These are phyloP conservation scores for Pungitius pungitius DNA, from an alignment of 2,113 vertebrate species.

Conservation along the genomic window DNA sequence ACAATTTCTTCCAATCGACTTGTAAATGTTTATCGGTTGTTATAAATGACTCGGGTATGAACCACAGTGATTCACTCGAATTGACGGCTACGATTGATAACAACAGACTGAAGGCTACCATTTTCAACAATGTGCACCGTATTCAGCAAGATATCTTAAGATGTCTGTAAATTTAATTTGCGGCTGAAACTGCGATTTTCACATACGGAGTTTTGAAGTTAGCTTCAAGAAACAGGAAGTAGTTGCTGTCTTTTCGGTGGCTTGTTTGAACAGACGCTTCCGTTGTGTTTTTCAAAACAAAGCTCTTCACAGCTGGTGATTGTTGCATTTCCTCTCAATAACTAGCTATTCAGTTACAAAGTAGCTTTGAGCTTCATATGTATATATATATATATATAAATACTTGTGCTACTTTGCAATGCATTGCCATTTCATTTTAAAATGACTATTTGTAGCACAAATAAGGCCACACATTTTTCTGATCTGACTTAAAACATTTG, in stretches of 20 bases:
- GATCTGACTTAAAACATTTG: neutral
- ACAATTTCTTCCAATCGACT: neutral
- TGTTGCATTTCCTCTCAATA: too few species aligned
- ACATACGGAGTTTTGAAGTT: slow-evolving; percentile 20
- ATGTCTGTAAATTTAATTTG: neutral
- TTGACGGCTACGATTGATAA: neutral
- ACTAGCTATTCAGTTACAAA: too few species aligned
- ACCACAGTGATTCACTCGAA: neutral
- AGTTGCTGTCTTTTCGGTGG: neutral
- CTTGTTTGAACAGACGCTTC: slow-evolving; percentile 5
- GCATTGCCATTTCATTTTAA: neutral
- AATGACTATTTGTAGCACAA: neutral
- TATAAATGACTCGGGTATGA: neutral
- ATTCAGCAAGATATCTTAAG: neutral
- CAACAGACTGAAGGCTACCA: neutral
- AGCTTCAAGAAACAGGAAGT: slow-evolving; percentile 2
- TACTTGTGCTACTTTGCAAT: neutral
- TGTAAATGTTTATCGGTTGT: neutral
- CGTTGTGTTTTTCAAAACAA: slow-evolving; percentile 17
- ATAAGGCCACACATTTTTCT: neutral
- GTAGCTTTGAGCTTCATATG: neutral
- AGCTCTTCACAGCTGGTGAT: too few species aligned
- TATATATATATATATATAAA: neutral
- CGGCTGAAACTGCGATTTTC: neutral
- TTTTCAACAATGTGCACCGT: neutral